Base-by-base conservation (phyloP, 2,797 vertebrate species). In the Morus bassanus region DNA sequence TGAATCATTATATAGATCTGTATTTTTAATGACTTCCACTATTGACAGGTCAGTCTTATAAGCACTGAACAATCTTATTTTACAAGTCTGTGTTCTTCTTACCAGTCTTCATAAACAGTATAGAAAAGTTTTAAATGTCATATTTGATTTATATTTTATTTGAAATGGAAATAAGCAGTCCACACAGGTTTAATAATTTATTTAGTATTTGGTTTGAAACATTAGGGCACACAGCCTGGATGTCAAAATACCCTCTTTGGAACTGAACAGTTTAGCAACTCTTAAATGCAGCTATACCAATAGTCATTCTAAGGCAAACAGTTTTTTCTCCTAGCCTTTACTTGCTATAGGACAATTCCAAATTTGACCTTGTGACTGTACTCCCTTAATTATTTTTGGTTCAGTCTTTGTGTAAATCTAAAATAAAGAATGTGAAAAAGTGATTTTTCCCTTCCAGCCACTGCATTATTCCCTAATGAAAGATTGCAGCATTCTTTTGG, bases 141-240 rank as follows among this genome's bases (percentile, higher is more conserved):
- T 88, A 92, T 94, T 96, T 96, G 63, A 89, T 84, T 94, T 93
- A 37, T 84, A 41, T 90, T 94, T 85, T 87, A 93, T 91, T 94
- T 95, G 73, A 95, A 94, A 95, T 81, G n/a, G 31, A 93, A 91
- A 95, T 77, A 74, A 89, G 60, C 41, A 89, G 46, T 56, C 18
- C 51, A 48, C 33, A 22, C 25, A 77, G 35, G 43, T 41, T 94
- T 93, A 97, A 96, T 96, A 89, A 95, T 93, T 95, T 91, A 93
- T 92, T 69, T 51, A 57, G 18, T 21, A 59, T 93, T 95, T 89
- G 63, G 57, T 76, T 94, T 95, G 72, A 95, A 95, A 69, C 23
- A 69, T 43, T 69, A 53, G 13, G 63, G 39, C 41, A 83, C 25
- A 65, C 1, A 0, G 7, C 50, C 82, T 67, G 51, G 87, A 46